phyloP scores from a whole-genome alignment of 2,888 invertebrate genomes.

The Phengaris arion region DNA sequence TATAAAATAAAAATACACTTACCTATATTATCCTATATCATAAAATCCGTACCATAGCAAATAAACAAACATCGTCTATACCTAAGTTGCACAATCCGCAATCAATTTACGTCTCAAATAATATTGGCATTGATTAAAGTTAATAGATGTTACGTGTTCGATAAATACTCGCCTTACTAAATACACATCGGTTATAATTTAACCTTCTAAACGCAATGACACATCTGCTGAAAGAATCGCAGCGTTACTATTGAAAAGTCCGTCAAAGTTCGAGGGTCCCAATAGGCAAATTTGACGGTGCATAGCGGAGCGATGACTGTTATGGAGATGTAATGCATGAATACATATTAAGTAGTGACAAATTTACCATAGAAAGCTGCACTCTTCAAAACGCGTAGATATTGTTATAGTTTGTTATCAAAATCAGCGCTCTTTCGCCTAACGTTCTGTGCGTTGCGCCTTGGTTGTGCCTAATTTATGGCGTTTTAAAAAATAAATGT shows the following conservation, averaged over 20 bases:
- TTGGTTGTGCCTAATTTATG: too few relatives aligned
- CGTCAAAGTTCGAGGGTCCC: too few relatives aligned
- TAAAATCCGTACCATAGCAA: neutral
- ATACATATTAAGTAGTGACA: too few relatives aligned
- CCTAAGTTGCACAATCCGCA: constrained; percentile 10
- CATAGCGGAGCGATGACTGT: too few relatives aligned
- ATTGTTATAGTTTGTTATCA: too few relatives aligned
- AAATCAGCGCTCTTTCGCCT: too few relatives aligned
- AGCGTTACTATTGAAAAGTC: too few relatives aligned
- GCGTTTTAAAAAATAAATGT: too few relatives aligned
- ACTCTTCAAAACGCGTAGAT: too few relatives aligned
- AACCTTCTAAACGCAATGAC: neutral
- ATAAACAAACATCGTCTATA: neutral
- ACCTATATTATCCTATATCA: neutral
- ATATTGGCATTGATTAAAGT: constrained; percentile 17
- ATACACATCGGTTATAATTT: neutral
- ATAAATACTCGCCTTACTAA: constrained; percentile 2
- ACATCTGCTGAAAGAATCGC: neutral
- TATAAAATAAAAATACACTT: neutral
- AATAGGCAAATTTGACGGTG: neutral
- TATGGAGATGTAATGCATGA: too few relatives aligned
- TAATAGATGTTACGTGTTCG: constrained; percentile 5
- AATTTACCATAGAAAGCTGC: too few relatives aligned
- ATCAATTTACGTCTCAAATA: constrained; percentile 15
- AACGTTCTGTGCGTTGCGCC: too few relatives aligned